phyloP scores from a whole-genome alignment of 2,113 vertebrate genomes.

The Hippocampus barbouri region DNA sequence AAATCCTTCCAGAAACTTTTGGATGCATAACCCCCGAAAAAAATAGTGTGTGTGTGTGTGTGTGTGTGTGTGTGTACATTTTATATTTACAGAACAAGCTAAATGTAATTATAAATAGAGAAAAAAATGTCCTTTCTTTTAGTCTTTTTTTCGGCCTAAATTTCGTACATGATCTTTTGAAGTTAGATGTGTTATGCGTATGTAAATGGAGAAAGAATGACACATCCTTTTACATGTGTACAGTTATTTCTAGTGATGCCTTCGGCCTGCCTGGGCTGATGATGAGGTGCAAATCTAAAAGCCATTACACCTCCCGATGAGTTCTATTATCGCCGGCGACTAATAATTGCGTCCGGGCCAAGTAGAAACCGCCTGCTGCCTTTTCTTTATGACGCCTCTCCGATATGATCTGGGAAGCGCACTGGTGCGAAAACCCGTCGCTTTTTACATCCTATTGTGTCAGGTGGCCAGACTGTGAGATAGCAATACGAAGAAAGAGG shows the following conservation, averaged over 20 bases:
- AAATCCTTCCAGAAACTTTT: background rate
- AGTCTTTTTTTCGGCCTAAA: too few species aligned
- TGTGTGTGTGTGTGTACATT: too few species aligned
- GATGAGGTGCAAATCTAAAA: conserved; percentile 70
- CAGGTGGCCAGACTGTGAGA: conserved; percentile 42
- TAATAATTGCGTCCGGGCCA: conserved; percentile 60
- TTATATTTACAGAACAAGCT: too few species aligned
- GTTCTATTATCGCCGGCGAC: conserved; percentile 60
- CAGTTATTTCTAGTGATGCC: conserved; percentile 31
- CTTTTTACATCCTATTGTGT: conserved; percentile 66
- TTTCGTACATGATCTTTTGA: too few species aligned
- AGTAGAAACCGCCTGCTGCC: conserved; percentile 39
- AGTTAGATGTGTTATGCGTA: background rate
- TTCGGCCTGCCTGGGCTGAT: conserved; percentile 36
- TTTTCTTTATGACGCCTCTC: conserved; percentile 35
- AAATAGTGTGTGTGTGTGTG: conserved; percentile 3
- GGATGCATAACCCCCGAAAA: background rate
- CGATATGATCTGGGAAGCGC: conserved; percentile 57
- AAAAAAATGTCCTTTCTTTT: too few species aligned
- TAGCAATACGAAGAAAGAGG: conserved; percentile 40
- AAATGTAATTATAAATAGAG: too few species aligned
- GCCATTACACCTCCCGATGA: conserved; percentile 61
- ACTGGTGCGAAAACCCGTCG: conserved; percentile 51
- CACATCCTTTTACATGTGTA: conserved; percentile 10
- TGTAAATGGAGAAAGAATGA: background rate